Base-by-base conservation (phyloP, 1,140 invertebrate species). In the Lordiphosa clarofinis region DNA sequence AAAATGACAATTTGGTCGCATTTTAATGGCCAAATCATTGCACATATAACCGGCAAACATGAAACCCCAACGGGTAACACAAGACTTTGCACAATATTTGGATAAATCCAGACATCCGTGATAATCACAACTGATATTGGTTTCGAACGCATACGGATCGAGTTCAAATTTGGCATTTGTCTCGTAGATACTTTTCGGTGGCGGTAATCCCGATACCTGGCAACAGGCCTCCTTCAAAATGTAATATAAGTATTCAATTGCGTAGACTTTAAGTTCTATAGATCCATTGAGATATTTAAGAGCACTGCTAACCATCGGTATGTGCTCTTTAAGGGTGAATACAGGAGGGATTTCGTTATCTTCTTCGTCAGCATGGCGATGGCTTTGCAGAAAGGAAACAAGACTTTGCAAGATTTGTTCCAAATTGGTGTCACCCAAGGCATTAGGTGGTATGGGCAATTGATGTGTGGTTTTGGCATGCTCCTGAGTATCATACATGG, bases 231-330 rank as follows among this genome's bases (percentile, higher is more conserved):
- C 4, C 37, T 64, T 68, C 7, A 68, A 9, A 13, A 40, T n/a
- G 13, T 15, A 58, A 54, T 59, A 72, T 0, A 63, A 46, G 37
- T 59, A 52, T 44, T 72, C 52, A 11, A 72, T 58, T 1, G 64
- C 28, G 36, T 59, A 63, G 4, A 72, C 35, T 5, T 47, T 50
- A 0, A 65, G 8, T 4, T 60, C 36, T 31, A 54, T 15, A 10
- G 12, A 9, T 1, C 24, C 9, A 31, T 56, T 53, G 1, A 67
- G 19, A 36, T 31, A 63, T 5, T 63, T 56, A 0, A 72, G 43
- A 4, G 35, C 33, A n/a, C 10, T 24, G n/a, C 7, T 38, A 15
- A 68, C 64, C 13, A 40, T 36, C 9, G 43, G 19, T 28, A 72
- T 58, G 2, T 48, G 8, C 1, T 54, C 19, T 11, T 33, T 15